Evolutionary conservation across 2,888 invertebrate species (phyloP).

Genomic region (Hirtodrosophila confusa): DNA sequence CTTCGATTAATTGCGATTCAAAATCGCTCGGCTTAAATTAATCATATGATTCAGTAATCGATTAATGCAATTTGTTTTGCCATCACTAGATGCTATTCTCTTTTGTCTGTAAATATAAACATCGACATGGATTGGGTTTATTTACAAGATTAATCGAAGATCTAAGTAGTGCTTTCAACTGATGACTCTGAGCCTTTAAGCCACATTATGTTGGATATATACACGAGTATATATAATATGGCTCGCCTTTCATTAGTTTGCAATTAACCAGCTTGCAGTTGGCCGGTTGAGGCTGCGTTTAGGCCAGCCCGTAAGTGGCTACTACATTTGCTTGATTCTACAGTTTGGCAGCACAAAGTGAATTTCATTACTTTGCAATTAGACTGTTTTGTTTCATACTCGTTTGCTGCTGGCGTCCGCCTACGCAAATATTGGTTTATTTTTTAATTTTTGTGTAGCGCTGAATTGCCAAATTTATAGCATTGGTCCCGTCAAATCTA

Average conservation of each 20-base stretch:
- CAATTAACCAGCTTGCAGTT: conserved; percentile 17
- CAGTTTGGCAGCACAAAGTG: conserved; percentile 11
- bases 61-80: no score
- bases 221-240: no score
- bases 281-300: background rate
- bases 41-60: no score
- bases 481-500: conserved; percentile 15
- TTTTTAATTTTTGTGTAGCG: conserved; percentile 21
- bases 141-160: no score
- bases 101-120: no score
- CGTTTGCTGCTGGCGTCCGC: conserved; percentile 13
- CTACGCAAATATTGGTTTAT: conserved; percentile 47
- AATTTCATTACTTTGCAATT: conserved; percentile 55
- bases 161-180: no score
- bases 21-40: no score
- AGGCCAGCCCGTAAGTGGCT: conserved; percentile 16
- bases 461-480: conserved; percentile 23
- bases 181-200: no score
- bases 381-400: conserved; percentile 22
- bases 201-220: no score
- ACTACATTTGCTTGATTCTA: conserved; percentile 23
- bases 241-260: conserved; percentile 18
- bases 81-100: no score
- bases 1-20: no score
- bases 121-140: no score